phyloP scores from a whole-genome alignment of 2,797 vertebrate species.

The Furcifer pardalis region DNA sequence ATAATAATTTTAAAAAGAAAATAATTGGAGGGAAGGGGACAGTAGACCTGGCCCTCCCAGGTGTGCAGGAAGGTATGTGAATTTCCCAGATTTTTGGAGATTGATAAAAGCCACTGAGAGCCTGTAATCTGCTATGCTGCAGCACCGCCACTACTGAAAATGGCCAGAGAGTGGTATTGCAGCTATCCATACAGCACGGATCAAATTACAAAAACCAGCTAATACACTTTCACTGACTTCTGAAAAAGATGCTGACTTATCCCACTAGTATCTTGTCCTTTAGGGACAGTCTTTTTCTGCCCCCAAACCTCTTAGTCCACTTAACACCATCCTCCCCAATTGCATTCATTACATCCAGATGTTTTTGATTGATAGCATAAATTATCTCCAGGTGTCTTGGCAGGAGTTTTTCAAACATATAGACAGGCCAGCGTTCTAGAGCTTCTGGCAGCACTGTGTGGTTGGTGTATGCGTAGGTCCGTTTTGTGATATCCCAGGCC shows the following conservation, averaged over 20 bases:
- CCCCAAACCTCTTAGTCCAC: not conserved
- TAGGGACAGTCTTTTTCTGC: not conserved
- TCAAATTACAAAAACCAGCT: not conserved
- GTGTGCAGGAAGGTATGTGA: too few species aligned
- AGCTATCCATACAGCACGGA: not conserved
- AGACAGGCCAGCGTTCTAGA: constrained; percentile 94
- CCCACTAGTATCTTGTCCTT: too few species aligned
- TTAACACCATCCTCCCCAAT: too few species aligned
- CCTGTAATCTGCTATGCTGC: not conserved
- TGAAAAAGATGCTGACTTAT: not conserved
- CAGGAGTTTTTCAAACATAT: constrained; percentile 91
- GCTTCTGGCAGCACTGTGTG: constrained; percentile 97
- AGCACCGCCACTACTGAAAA: not conserved
- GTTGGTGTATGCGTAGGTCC: constrained; percentile 95
- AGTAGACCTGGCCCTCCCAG: too few species aligned
- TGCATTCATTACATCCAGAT: constrained; percentile 83
- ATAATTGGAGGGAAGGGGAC: too few species aligned
- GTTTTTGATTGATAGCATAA: constrained; percentile 93
- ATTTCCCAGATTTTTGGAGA: not conserved
- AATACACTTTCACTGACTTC: not conserved
- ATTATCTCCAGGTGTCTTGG: constrained; percentile 94
- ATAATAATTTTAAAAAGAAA: too few species aligned
- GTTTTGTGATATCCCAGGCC: constrained; percentile 94
- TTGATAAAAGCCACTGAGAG: not conserved
- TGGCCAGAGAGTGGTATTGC: not conserved